Base-by-base conservation (phyloP, 2,888 invertebrate genomes). In the Drosophila falleni region DNA sequence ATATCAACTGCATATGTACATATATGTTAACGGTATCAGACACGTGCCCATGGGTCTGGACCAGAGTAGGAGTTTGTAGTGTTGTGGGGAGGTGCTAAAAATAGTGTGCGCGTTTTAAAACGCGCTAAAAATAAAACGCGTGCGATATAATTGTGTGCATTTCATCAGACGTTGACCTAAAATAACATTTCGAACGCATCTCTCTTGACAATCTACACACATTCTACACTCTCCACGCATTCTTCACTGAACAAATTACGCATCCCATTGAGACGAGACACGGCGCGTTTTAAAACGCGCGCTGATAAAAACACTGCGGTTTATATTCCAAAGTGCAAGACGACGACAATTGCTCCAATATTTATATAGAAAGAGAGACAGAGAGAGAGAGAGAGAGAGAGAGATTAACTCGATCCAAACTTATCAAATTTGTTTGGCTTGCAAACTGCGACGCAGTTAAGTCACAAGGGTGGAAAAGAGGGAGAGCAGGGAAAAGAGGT, bases 241-340 rank as follows among this genome's bases (percentile, higher is more conserved):
- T 35, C 35, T 11, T 4, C 51, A 50, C 6, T 50, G 23, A 13
- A 53, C 65, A 77, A 80, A 87, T 85, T 89, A 89, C 89, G 88
- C 89, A 89, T 85, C 77, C 87, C 87, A 87, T 89, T 87, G 75
- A 89, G 79, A 46, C 50, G 64, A 11, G 60, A 62, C 62, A 61
- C 61, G 80, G 81, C 69, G 80, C 85, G 81, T 75, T 85, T 72
- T 60, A 70, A 76, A 72, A 66, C 76, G 76, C 82, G 53, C 56
- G 77, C 81, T 86, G 89, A 89, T 87, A 89, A 85, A 73, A 74
- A 64, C 69, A 68, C 54, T 56, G 68, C 86, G 83, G 85, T 89
- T 89, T 87, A 82, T 82, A 89, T 85, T 86, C 89, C 86, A 86
- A 86, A 86, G 86, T 85, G 72, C 81, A 74, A 51, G 65, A 68